Base-by-base conservation (phyloP, 1,140 invertebrate genomes). In the Drosophila sechellia region DNA sequence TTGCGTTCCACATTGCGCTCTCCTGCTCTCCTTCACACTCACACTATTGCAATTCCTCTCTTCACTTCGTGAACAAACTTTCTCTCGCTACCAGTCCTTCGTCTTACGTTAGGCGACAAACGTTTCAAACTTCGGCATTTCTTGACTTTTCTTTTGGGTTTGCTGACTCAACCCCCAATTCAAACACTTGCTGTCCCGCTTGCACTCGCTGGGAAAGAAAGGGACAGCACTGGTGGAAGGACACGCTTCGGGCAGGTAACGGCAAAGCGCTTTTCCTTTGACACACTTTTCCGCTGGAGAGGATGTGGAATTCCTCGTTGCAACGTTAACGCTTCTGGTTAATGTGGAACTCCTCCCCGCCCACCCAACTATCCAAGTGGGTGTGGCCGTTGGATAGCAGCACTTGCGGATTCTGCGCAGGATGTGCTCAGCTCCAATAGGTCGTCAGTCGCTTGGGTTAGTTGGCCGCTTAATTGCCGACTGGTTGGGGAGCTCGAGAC, bases 271-370 rank as follows among this genome's bases (percentile, higher is more conserved):
- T 40, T 53, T 57, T 73, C 59, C 66, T 77, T 72, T 87, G 84
- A 87, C 85, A 87, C 85, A 89, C 80, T 77, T 45, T 87, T 65
- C n/a, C 48, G 42, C 17, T 25, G 46, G 39, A 58, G 54, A 46
- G 45, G 52, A 37, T 40, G 43, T 13, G 48, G 55, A 22, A 61
- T 42, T 68, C 31, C 48, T 57, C 59, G 40, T 45, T 58, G 50
- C 52, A 54, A 64, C 57, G 77, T 84, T 87, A 90, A 76, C 79
- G 79, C 61, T 64, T 77, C 59, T 83, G 84, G 79, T 89, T 87
- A 87, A 87, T 84, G 52, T 50, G 66, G 39, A 53, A 58, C 31
- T n/a, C 45, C 48, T 48, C 34, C 52, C 39, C 40, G 35, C 59
- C 43, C 31, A 31, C 15, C 31, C 3, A 12, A 17, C n/a, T 11